These are phyloP conservation scores for Benthosema pterotum DNA, from an alignment of 2,797 vertebrate genomes.

Conservation along the genomic window DNA sequence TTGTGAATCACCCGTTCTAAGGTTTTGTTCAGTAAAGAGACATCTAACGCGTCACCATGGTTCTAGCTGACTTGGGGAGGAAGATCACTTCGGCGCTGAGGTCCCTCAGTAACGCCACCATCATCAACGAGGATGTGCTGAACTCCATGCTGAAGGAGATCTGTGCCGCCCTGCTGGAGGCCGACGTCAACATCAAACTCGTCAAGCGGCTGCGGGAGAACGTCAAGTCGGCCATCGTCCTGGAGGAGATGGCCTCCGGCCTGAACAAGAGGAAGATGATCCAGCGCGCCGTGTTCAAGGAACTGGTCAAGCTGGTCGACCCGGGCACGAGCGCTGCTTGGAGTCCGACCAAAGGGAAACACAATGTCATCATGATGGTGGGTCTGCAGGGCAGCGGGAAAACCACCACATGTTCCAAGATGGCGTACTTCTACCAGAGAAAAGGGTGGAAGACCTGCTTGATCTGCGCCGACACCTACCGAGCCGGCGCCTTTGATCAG, in stretches of 20 bases:
- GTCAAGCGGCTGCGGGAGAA: conserved; percentile 98
- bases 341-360: conserved; percentile 98
- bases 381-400: conserved; percentile 97
- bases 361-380: conserved; percentile 99
- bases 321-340: conserved; percentile 99
- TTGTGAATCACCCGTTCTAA: too few relatives aligned
- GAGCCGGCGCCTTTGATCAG: conserved; percentile 98
- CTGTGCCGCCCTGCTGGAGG: conserved; percentile 94
- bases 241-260: conserved; percentile 98
- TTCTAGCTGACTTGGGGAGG: conserved; percentile 95
- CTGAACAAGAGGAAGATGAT: conserved; percentile 99
- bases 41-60: conserved; percentile 78
- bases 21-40: too few relatives aligned
- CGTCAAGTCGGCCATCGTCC: conserved; percentile 97
- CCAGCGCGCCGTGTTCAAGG: conserved; percentile 97
- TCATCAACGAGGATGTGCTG: conserved; percentile 98
- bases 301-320: conserved; percentile 98
- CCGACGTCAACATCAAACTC: conserved; percentile 98
- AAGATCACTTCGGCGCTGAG: conserved; percentile 98
- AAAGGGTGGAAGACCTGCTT: conserved; percentile 99
- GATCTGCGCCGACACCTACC: conserved; percentile 98
- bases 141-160: conserved; percentile 99
- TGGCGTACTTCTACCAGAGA: conserved; percentile 97
- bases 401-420: conserved; percentile 98
- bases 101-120: conserved; percentile 97